These are phyloP conservation scores for Drosophila borealis DNA, from an alignment of 2,888 invertebrate species.

Conservation along the genomic window DNA sequence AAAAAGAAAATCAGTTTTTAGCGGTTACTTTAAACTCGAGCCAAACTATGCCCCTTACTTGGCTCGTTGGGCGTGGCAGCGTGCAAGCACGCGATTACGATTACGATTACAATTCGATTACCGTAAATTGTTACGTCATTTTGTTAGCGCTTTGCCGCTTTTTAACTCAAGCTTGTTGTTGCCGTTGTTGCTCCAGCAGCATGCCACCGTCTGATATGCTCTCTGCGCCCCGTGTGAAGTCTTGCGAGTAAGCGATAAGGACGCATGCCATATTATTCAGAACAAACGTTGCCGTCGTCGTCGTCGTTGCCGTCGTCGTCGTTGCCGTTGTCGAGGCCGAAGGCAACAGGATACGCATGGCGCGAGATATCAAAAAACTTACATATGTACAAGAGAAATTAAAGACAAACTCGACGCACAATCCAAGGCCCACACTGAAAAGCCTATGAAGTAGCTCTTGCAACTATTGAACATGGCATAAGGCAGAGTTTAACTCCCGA, in stretches of 20 bases:
- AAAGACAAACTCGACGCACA: too few relatives aligned
- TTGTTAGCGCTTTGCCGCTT: slow-evolving; percentile 17
- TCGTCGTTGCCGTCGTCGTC: background rate
- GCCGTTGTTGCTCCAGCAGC: slow-evolving; percentile 9
- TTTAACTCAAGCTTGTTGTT: slow-evolving; percentile 10
- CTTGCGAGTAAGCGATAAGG: slow-evolving; percentile 68
- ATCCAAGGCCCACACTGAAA: too few relatives aligned
- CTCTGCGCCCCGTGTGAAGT: slow-evolving; percentile 57
- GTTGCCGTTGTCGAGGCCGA: background rate
- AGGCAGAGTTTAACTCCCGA: too few relatives aligned
- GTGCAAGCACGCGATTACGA: slow-evolving; percentile 21
- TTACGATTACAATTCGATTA: slow-evolving; percentile 38
- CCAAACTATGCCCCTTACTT: background rate
- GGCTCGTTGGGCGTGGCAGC: slow-evolving; percentile 13
- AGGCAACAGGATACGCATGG: slow-evolving; percentile 9
- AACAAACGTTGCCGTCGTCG: background rate
- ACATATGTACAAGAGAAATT: background rate
- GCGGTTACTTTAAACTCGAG: too few relatives aligned
- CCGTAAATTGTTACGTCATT: slow-evolving; percentile 36
- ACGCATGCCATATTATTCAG: slow-evolving; percentile 37
- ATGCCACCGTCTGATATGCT: slow-evolving; percentile 30
- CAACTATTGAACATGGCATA: too few relatives aligned
- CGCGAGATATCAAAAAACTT: background rate
- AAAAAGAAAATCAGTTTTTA: too few relatives aligned
- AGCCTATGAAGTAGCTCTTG: too few relatives aligned